Evolutionary conservation across 2,113 vertebrate genomes (phyloP).

Genomic region (Brachypodius melanocephalos): DNA sequence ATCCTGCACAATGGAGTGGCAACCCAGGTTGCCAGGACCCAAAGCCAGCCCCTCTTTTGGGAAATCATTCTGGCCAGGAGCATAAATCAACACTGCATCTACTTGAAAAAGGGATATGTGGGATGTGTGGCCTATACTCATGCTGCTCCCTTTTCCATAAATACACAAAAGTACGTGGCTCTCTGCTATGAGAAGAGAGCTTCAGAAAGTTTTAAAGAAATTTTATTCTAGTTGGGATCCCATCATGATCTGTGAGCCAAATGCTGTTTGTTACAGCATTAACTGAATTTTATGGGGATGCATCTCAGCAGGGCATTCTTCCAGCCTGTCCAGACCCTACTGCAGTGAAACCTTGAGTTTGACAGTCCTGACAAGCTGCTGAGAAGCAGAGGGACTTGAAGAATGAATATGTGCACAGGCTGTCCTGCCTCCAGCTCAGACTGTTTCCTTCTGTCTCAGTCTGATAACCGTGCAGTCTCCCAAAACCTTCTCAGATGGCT

Average conservation of each 20-base stretch:
- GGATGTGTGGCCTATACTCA: neutral
- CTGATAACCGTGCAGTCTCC: conserved; percentile 24
- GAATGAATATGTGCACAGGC: neutral
- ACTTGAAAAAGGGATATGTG: neutral
- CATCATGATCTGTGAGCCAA: neutral
- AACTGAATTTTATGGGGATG: neutral
- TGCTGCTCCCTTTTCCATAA: neutral
- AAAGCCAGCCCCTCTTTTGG: neutral
- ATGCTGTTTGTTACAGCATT: neutral
- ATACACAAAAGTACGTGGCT: neutral
- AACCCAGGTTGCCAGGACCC: neutral
- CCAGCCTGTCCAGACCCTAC: neutral
- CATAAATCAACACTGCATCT: neutral
- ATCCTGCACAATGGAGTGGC: neutral
- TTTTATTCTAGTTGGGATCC: neutral
- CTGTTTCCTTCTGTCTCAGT: conserved; percentile 40
- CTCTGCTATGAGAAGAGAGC: neutral
- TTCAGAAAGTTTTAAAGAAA: neutral
- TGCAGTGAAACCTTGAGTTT: neutral
- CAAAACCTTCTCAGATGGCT: conserved; percentile 26
- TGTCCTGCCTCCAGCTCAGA: conserved; percentile 12
- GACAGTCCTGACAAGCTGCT: neutral
- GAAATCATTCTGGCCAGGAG: neutral
- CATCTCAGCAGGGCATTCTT: neutral
- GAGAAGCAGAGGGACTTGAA: neutral